phyloP scores from a whole-genome alignment of 2,113 vertebrate genomes.

The Edolisoma coerulescens region DNA sequence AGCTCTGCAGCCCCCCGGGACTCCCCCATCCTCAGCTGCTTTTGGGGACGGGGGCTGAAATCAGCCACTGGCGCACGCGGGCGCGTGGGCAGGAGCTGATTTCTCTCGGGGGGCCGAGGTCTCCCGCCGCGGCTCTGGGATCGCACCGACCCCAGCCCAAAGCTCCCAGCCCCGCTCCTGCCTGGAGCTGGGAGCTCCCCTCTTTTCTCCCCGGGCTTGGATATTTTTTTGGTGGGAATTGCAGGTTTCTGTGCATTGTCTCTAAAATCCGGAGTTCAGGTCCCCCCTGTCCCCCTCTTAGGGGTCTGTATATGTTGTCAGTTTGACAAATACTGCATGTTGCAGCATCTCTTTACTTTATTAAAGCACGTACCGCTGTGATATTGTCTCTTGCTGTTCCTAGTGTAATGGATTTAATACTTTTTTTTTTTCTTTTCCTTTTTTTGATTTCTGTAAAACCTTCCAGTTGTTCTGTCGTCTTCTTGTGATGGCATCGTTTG shows the following conservation, averaged over 20 bases:
- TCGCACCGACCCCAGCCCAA: neutral
- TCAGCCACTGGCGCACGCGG: neutral
- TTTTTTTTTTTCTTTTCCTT: conserved; percentile 27
- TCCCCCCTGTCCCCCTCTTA: neutral
- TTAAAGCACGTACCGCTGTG: conserved; percentile 69
- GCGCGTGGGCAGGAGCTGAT: neutral
- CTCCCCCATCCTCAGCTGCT: neutral
- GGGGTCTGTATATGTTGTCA: conserved; percentile 69
- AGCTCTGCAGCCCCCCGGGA: neutral
- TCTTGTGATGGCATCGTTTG: conserved; percentile 65
- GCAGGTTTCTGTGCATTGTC: conserved; percentile 40
- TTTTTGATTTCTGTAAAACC: conserved; percentile 64
- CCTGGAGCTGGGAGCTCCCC: neutral
- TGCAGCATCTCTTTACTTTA: conserved; percentile 75
- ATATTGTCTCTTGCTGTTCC: conserved; percentile 72
- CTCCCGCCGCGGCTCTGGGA: neutral
- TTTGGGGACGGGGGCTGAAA: neutral
- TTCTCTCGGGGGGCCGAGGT: neutral
- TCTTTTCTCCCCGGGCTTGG: neutral
- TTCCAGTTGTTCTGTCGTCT: conserved; percentile 69
- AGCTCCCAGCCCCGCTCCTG: neutral
- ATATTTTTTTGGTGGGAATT: neutral
- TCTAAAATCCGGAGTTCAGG: conserved; percentile 44
- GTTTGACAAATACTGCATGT: conserved; percentile 70
- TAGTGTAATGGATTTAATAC: conserved; percentile 64